Base-by-base conservation (phyloP, 2,888 invertebrate genomes). In the Eremobia ochroleuca region DNA sequence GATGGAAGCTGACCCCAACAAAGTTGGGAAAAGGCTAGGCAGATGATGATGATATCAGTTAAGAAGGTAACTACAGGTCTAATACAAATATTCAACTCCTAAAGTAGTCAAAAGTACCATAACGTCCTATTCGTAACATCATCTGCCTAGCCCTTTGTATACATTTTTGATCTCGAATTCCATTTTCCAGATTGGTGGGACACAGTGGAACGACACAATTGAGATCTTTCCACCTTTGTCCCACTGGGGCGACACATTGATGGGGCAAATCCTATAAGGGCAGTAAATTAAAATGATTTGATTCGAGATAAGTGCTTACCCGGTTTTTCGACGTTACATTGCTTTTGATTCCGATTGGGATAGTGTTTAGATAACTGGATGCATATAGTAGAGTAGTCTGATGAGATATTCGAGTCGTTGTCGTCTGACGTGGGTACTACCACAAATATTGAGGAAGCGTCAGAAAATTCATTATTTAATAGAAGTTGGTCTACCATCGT, bases 381-480 rank as follows among this genome's bases (percentile, higher is more conserved):
- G 62, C 74, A 86, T 40, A 75, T 55, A 28, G 86, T 70, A 2
- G 83, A 83, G 18, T 71, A 34, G 9, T 66, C 43, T 3, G 72
- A 74, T 13, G 70, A 59, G 4, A 40, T 2, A 5, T 78, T 70
- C 0, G 77, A 76, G 46, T 87, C 88, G 61, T 89, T 90, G 40
- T 92, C 92, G 13, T 92, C 91, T 40, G 90, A 89, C 9, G 78
- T 49, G 15, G 93, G 89, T 5, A 94, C 87, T 1, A 94, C 85
- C 18, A 94, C 77, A 70, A 91, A 91, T 59, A 94, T 85, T 9
- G 94, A 93, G 4, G 94, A 93, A 5, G 86, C 71, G 43, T 88
- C 82, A 1, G 80, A 74, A 40, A 91, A 61, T 52, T 88, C 77
- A 25, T 89, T 87, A 8, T 83, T 87, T 8, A 85, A 75, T 15